Evolutionary conservation across 2,888 invertebrate genomes (phyloP), one percentile per base, ranked within the genome.

Genomic region (Amphipyra tragopoginis): DNA sequence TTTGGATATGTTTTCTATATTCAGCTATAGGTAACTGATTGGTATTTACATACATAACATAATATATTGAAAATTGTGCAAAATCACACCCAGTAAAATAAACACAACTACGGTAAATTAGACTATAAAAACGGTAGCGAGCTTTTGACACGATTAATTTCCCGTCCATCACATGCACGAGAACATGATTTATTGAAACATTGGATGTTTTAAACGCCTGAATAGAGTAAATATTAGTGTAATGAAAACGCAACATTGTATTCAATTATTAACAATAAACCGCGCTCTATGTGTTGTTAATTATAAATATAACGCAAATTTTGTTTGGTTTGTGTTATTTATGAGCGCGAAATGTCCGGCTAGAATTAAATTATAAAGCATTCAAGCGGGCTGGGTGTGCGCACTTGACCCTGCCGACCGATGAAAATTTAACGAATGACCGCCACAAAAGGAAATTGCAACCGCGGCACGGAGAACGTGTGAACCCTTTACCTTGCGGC

Each of bases 361-460:
- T 78, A 66, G 85, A 86, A 87, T 88, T 86, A 86, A 88, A 88
- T 88, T 86, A 87, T 87, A 81, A 82, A 87, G 79, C 82, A 61
- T 79, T 72, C 69, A 55, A 70, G 79, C 72, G 72, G 65, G 65
- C 79, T 74, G 71, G 80, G 76, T 76, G 75, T 71, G 76, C 77
- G 80, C 80, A 80, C 86, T 86, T 87, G 85, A 86, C 85, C 86
- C 86, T 79, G 76, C 82, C 78, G 59, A 63, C 80, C 82, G 79
- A 85, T 91, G 87, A 90, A 90, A 90, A 84, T 88, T 90, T 91
- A 90, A 91, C 90, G 89, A 90, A 89, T 86, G 85, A 80, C 80
- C 80, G 83, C 87, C 87, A 86, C 89, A 87, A 90, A 90, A 89
- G 89, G 87, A 89, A 87, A 89, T 89, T 90, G 87, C 87, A 83